Percentiles rank a stretch among this genome's conserved stretches.
Evolutionary conservation across 64 coral and sea anemone species (phyloP).

Genomic region (Hydrozoanthus tunicans): DNA sequence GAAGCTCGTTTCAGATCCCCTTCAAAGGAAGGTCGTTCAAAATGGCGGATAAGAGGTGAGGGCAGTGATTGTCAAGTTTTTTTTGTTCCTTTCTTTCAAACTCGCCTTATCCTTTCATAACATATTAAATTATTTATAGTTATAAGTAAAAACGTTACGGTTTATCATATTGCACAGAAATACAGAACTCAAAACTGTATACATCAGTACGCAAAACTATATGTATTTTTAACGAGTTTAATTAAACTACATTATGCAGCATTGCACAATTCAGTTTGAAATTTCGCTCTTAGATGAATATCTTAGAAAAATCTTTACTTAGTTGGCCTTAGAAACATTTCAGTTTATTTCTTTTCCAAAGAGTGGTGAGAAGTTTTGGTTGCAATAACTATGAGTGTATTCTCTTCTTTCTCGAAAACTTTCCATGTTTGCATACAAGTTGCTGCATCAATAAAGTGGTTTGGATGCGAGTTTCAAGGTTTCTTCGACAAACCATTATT

Average conservation of each 20-base stretch:
- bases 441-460: too few relatives aligned
- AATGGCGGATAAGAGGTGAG: conserved; percentile 80
- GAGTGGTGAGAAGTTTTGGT: too few relatives aligned
- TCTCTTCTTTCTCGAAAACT: too few relatives aligned
- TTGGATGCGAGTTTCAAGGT: too few relatives aligned
- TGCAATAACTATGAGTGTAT: too few relatives aligned
- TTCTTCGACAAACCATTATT: too few relatives aligned
- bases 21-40: conserved; percentile 38
- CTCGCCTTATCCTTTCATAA: not conserved
- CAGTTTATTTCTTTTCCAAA: too few relatives aligned
- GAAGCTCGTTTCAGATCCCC: conserved; percentile 56
- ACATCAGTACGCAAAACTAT: not conserved
- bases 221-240: not conserved
- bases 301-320: too few relatives aligned
- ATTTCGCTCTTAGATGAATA: too few relatives aligned
- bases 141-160: not conserved
- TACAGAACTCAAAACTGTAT: not conserved
- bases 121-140: not conserved
- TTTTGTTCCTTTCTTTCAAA: conserved; percentile 16
- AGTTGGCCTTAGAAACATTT: too few relatives aligned
- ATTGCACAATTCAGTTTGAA: not conserved
- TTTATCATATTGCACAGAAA: not conserved
- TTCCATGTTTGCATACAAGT: too few relatives aligned
- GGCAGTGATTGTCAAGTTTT: conserved; percentile 18
- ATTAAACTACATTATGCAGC: not conserved